Evolutionary conservation across 2,797 vertebrate species (phyloP).

Genomic region (Acrossocheilus wenchowensis): DNA sequence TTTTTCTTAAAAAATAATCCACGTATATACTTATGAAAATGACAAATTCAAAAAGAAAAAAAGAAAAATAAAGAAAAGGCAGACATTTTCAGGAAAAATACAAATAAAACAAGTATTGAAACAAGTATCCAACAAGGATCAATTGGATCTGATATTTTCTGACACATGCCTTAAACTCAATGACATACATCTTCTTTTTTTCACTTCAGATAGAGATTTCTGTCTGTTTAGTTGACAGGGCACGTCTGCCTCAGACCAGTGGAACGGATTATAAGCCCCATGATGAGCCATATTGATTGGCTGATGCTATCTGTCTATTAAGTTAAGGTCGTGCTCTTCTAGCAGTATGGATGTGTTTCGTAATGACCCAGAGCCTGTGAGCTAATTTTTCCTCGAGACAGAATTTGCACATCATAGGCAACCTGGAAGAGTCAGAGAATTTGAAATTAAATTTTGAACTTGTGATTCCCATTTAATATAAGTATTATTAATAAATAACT

Average conservation of each 20-base stretch:
- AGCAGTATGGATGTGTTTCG: constrained; percentile 37
- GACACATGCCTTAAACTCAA: constrained; percentile 68
- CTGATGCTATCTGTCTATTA: constrained; percentile 47
- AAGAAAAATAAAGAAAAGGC: neutral
- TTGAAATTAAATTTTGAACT: neutral
- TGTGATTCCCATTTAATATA: neutral
- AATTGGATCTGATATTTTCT: constrained; percentile 72
- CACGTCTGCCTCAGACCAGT: constrained; percentile 14
- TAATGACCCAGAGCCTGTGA: constrained; percentile 27
- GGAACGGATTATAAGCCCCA: constrained; percentile 27
- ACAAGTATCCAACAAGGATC: constrained; percentile 57
- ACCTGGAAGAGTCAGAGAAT: neutral
- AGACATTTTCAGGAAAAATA: neutral
- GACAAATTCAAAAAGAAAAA: neutral
- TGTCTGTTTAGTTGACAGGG: constrained; percentile 18
- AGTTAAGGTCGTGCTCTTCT: constrained; percentile 19
- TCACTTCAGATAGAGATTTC: neutral
- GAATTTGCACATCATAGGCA: neutral
- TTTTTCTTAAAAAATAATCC: neutral
- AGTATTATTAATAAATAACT: neutral
- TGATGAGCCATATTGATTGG: constrained; percentile 51
- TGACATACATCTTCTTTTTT: constrained; percentile 63
- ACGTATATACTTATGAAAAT: neutral
- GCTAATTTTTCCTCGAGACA: neutral
- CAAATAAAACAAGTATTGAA: neutral